Evolutionary conservation across 1,140 invertebrate species (phyloP).

Genomic region (Drosophila dunni): DNA sequence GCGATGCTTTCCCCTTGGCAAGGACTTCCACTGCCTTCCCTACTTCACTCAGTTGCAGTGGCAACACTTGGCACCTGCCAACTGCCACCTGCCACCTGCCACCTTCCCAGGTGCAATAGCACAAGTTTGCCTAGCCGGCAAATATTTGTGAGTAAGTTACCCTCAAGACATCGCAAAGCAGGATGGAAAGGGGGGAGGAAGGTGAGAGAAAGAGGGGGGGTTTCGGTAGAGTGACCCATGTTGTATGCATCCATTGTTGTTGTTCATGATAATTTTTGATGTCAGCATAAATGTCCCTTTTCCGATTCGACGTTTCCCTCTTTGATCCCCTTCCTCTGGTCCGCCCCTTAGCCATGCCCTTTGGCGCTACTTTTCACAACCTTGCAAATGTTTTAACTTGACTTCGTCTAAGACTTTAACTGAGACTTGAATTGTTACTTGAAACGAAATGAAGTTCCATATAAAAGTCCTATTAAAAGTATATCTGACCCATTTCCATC

Average conservation of each 20-base stretch:
- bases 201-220: slow-evolving; percentile 1
- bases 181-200: not conserved
- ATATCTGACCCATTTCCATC: too few species aligned
- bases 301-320: not conserved
- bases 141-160: slow-evolving; percentile 68
- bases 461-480: too few species aligned
- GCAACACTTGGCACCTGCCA: not conserved
- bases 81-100: not conserved
- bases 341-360: not conserved
- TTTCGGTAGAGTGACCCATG: not conserved
- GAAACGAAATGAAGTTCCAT: too few species aligned
- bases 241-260: slow-evolving; percentile 19
- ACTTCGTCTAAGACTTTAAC: too few species aligned
- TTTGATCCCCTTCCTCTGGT: not conserved
- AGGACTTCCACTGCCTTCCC: not conserved
- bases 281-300: slow-evolving; percentile 76
- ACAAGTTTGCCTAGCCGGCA: slow-evolving; percentile 71
- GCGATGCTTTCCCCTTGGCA: not conserved
- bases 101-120: slow-evolving; percentile 52
- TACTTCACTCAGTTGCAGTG: not conserved
- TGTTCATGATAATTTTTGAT: slow-evolving; percentile 70
- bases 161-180: slow-evolving; percentile 3
- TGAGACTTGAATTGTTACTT: too few species aligned
- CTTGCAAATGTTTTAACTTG: not conserved
- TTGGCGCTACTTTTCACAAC: too few species aligned